Conservation (phyloP, 2,797 vertebrate species). For the Urophycis tenuis region DNA sequence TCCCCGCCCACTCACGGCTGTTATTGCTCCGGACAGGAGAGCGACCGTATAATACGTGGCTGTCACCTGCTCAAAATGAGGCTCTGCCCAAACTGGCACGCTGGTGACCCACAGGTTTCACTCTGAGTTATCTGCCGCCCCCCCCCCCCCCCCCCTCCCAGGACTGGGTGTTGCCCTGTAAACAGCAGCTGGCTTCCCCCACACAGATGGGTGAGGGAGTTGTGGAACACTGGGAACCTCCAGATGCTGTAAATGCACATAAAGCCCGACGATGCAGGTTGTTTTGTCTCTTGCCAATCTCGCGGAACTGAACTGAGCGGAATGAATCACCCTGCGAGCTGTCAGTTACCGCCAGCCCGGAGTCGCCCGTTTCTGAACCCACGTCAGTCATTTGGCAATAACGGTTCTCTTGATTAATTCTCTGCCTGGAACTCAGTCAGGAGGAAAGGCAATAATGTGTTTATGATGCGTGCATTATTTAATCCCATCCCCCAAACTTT, state of each 20-base stretch:
- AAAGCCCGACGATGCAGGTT: conserved; percentile 17
- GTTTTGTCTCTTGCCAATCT: conserved; percentile 59
- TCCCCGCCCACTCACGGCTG: conserved; percentile 39
- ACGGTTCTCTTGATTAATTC: conserved; percentile 69
- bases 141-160: not conserved
- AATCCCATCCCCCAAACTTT: conserved; percentile 50
- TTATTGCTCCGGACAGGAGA: conserved; percentile 69
- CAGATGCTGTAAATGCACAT: not conserved
- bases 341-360: conserved; percentile 55
- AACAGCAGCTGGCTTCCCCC: not conserved
- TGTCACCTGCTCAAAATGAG: conserved; percentile 58
- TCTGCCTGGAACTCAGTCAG: conserved; percentile 58
- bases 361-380: conserved; percentile 68
- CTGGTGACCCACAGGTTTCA: conserved; percentile 47
- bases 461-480: conserved; percentile 56
- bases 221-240: not conserved
- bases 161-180: not conserved
- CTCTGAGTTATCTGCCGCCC: conserved; percentile 6
- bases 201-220: not conserved
- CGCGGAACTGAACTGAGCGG: conserved; percentile 25
- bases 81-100: conserved; percentile 42
- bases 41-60: conserved; percentile 65
- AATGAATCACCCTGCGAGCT: conserved; percentile 59
- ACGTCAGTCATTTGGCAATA: conserved; percentile 69
- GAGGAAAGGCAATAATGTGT: conserved; percentile 61